A percentile compares a stretch with the other conserved stretches of the same genome.
Evolutionary conservation across 2,797 vertebrate species (phyloP).

Genomic region (Myotis findleyi): DNA sequence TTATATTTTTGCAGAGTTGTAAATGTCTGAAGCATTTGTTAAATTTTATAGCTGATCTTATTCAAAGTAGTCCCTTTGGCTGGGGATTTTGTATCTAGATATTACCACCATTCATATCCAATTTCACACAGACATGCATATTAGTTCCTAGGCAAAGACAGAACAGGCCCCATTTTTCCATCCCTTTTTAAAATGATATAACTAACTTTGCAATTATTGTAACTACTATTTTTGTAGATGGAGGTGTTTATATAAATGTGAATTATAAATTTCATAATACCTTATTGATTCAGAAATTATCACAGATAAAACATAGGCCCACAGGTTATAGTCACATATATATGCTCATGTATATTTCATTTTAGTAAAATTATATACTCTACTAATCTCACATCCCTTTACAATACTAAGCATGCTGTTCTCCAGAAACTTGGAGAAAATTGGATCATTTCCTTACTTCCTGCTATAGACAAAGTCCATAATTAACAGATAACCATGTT

Average conservation of each 20-base stretch:
- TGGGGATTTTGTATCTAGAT: conserved; percentile 70
- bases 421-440: neutral
- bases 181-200: neutral
- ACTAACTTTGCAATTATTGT: conserved; percentile 28
- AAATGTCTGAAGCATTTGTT: conserved; percentile 86
- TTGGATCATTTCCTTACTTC: neutral
- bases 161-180: neutral
- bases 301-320: neutral
- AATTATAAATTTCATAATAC: conserved; percentile 29
- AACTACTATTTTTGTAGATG: neutral
- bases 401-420: neutral
- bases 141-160: conserved; percentile 12
- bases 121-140: conserved; percentile 24
- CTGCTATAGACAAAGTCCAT: neutral
- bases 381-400: neutral
- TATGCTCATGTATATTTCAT: neutral
- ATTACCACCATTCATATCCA: conserved; percentile 56
- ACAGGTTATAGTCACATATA: neutral
- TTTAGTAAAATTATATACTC: neutral
- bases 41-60: conserved; percentile 83
- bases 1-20: conserved; percentile 83
- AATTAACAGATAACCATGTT: neutral
- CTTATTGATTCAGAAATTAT: conserved; percentile 2
- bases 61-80: conserved; percentile 79
- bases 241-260: neutral